These are phyloP conservation scores for Xylophagus ater DNA, from an alignment of 2,888 invertebrate genomes.

Conservation along the genomic window DNA sequence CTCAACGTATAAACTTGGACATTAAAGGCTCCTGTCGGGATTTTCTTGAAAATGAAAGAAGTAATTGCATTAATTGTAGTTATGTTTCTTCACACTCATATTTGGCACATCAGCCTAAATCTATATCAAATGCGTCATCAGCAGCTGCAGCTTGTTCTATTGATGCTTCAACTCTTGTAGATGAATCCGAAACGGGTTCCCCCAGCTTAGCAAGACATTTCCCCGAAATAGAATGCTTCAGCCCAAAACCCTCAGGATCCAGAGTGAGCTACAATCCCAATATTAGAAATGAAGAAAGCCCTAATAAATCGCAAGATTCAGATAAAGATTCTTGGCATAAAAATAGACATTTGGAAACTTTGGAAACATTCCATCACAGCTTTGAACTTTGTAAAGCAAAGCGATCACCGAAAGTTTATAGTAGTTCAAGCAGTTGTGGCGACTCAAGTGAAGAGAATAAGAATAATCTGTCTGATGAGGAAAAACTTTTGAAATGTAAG, in stretches of 20 bases:
- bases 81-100: neutral
- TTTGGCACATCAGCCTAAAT: neutral
- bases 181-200: slow-evolving; percentile 48
- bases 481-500: slow-evolving; percentile 32
- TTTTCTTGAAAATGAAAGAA: slow-evolving; percentile 39
- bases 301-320: slow-evolving; percentile 3
- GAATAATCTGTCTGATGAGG: slow-evolving; percentile 34
- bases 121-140: slow-evolving; percentile 11
- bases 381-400: slow-evolving; percentile 34
- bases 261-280: slow-evolving; percentile 4
- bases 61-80: slow-evolving; percentile 20
- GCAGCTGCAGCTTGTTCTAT: slow-evolving; percentile 54
- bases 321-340: slow-evolving; percentile 11
- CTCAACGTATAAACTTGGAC: slow-evolving; percentile 27
- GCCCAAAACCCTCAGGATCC: slow-evolving; percentile 9
- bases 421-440: slow-evolving; percentile 23
- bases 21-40: slow-evolving; percentile 41
- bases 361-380: slow-evolving; percentile 36
- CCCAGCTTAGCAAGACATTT: slow-evolving; percentile 25
- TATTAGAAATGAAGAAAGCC: neutral
- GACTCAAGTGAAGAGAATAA: slow-evolving; percentile 24
- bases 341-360: slow-evolving; percentile 20
- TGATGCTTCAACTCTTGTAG: slow-evolving; percentile 62
- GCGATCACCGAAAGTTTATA: neutral
- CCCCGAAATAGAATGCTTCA: too few species aligned